A percentile compares a stretch with the other conserved stretches of the same genome.
Evolutionary conservation across 2,113 vertebrate species (phyloP).

Genomic region (Catagonus wagneri): DNA sequence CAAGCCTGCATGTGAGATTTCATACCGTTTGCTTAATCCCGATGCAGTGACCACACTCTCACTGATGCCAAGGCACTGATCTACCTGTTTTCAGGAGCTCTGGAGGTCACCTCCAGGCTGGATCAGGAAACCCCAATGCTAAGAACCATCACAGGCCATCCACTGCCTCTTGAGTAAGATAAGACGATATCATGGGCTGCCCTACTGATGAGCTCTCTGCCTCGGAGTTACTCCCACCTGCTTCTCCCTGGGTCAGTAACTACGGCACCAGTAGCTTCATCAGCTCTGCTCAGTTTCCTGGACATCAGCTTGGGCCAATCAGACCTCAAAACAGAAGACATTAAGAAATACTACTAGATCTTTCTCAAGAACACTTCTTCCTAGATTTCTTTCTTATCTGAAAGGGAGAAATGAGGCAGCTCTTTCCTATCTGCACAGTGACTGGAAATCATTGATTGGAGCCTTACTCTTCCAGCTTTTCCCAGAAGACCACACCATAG

Average conservation of each 20-base stretch:
- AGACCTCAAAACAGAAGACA: not conserved
- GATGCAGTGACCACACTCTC: not conserved
- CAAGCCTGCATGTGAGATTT: accelerated
- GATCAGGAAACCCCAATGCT: not conserved
- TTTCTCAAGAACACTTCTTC: not conserved
- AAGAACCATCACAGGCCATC: not conserved
- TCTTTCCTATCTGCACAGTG: not conserved
- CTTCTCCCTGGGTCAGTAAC: not conserved
- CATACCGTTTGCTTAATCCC: not conserved
- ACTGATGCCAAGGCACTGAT: not conserved
- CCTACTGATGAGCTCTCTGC: not conserved
- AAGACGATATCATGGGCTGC: not conserved
- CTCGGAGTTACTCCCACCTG: not conserved
- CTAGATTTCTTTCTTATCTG: not conserved
- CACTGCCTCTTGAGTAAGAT: not conserved
- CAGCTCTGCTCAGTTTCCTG: not conserved
- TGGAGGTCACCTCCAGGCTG: not conserved
- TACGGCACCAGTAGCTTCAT: not conserved
- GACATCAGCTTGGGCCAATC: not conserved
- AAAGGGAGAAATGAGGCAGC: not conserved
- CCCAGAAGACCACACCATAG: not conserved
- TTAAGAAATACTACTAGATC: not conserved
- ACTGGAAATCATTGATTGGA: not conserved
- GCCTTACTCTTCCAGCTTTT: not conserved
- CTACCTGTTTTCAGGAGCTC: not conserved